Conservation (phyloP, 2,888 invertebrate genomes). For the Agrochola lota region DNA sequence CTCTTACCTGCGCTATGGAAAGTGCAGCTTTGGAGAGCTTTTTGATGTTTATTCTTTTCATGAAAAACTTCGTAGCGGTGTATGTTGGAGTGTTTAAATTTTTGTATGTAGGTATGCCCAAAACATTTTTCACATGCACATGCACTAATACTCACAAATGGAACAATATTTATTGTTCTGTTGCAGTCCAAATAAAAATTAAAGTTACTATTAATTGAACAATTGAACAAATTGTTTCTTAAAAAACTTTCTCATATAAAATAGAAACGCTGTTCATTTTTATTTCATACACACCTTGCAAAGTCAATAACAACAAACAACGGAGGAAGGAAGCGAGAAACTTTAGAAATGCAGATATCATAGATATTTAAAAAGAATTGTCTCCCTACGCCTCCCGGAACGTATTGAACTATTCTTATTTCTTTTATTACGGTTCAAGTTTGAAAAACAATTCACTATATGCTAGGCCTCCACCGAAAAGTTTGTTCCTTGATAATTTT, state of each 20-base stretch:
- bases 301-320: slow-evolving; percentile 35
- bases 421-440: slow-evolving; percentile 39
- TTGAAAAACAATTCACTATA: slow-evolving; percentile 47
- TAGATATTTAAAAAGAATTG: slow-evolving; percentile 28
- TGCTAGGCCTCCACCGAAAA: slow-evolving; percentile 5
- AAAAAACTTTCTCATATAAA: not conserved
- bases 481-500: slow-evolving; percentile 22
- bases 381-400: slow-evolving; percentile 17
- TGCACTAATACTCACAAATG: not conserved
- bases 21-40: not conserved
- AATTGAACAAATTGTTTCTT: not conserved
- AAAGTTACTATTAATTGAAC: not conserved
- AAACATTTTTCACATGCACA: not conserved
- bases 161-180: not conserved
- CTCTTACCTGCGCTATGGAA: not conserved
- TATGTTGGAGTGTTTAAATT: not conserved
- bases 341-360: slow-evolving; percentile 54
- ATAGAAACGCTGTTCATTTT: not conserved
- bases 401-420: slow-evolving; percentile 45
- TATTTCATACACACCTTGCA: slow-evolving; percentile 12
- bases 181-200: not conserved
- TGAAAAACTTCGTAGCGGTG: not conserved
- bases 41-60: slow-evolving; percentile 2
- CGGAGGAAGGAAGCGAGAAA: slow-evolving; percentile 44
- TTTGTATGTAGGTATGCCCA: not conserved